Evolutionary conservation across 1,140 invertebrate species (phyloP).

Genomic region (Drosophila busckii): DNA sequence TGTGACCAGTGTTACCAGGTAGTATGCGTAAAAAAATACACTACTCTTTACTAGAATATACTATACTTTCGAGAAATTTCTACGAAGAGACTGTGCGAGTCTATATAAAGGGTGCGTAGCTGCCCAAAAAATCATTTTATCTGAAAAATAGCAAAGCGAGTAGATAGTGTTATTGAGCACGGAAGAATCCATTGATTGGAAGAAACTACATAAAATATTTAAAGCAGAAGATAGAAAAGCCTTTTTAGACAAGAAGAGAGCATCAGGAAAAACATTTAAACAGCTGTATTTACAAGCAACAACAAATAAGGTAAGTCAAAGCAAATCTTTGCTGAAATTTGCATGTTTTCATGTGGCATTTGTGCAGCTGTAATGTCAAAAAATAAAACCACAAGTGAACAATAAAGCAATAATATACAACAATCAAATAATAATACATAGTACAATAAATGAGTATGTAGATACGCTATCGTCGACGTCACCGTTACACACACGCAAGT

Average conservation of each 20-base stretch:
- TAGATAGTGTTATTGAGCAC: conserved; percentile 22
- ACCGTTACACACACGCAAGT: background rate
- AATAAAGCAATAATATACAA: conserved; percentile 1
- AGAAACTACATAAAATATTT: conserved; percentile 10
- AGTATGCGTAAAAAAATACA: no score
- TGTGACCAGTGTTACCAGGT: no score
- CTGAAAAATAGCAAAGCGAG: conserved; percentile 8
- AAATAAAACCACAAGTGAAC: background rate
- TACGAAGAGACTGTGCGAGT: conserved; percentile 24
- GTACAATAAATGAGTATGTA: background rate
- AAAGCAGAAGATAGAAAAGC: background rate
- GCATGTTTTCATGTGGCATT: conserved; percentile 4
- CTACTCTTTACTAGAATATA: no score
- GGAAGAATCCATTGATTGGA: conserved; percentile 22
- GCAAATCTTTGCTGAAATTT: conserved; percentile 19
- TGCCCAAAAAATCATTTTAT: conserved; percentile 23
- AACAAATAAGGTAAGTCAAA: conserved; percentile 20
- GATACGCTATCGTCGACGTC: conserved; percentile 10
- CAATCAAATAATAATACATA: background rate
- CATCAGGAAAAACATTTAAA: background rate
- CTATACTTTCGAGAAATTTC: conserved; percentile 69
- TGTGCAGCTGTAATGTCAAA: conserved; percentile 6
- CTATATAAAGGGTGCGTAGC: conserved; percentile 40
- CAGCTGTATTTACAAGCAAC: no score
- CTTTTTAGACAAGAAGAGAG: background rate